A percentile compares a stretch with the other conserved stretches of the same genome.
These are phyloP conservation scores for Plagodis dolabraria DNA, from an alignment of 2,888 invertebrate species.

Conservation along the genomic window DNA sequence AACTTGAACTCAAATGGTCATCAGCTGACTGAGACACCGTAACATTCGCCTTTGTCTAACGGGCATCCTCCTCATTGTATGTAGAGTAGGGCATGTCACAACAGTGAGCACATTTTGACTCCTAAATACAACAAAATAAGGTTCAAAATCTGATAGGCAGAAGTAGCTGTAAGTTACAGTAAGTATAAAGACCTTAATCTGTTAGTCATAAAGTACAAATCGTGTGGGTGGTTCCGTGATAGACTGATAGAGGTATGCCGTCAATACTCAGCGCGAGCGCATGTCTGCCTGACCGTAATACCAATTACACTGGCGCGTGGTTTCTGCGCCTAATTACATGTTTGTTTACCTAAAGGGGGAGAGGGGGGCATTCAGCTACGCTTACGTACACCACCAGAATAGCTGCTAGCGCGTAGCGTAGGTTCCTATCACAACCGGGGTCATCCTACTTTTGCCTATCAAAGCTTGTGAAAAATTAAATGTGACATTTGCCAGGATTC, in stretches of 20 bases:
- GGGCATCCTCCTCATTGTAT: slow-evolving; percentile 24
- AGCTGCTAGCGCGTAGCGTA: too few species aligned
- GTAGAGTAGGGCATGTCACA: slow-evolving; percentile 18
- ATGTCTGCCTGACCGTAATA: slow-evolving; percentile 25
- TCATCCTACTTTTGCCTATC: too few species aligned
- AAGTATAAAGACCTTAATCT: slow-evolving; percentile 2
- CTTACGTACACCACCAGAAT: not conserved
- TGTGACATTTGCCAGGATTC: too few species aligned
- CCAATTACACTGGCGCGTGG: slow-evolving; percentile 28
- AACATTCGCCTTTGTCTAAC: slow-evolving; percentile 30
- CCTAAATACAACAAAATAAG: not conserved
- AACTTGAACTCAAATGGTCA: slow-evolving; percentile 22
- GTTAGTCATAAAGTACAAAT: slow-evolving; percentile 2
- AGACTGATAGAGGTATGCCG: slow-evolving; percentile 2
- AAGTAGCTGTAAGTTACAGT: not conserved
- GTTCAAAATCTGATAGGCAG: slow-evolving; percentile 5
- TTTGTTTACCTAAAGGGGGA: slow-evolving; percentile 28
- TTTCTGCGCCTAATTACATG: slow-evolving; percentile 29
- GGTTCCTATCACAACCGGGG: too few species aligned
- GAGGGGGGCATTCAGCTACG: too few species aligned
- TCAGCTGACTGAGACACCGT: slow-evolving; percentile 26
- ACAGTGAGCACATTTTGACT: not conserved
- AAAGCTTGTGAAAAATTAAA: too few species aligned
- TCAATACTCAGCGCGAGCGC: slow-evolving; percentile 22
- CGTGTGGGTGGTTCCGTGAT: not conserved